Evolutionary conservation across 2,888 invertebrate species (phyloP).

Genomic region (Spilosoma lubricipeda): DNA sequence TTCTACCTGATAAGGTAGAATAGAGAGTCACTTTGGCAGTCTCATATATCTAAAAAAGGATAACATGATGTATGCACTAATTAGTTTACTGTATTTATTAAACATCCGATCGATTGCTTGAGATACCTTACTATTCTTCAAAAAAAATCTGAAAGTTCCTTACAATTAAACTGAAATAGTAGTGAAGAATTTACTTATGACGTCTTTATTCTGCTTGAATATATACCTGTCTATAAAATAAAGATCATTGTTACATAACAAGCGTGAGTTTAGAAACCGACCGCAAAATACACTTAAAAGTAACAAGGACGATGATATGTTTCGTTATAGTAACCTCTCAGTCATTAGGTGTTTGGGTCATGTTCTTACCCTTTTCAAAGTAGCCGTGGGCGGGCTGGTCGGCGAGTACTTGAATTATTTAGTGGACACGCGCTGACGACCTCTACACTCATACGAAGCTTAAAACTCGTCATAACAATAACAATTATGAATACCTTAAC

Average conservation of each 20-base stretch:
- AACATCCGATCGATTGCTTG: too few species aligned
- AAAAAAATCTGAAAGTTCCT: too few species aligned
- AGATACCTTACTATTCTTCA: too few species aligned
- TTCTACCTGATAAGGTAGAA: too few species aligned
- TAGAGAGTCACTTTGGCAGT: too few species aligned
- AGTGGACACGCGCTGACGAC: slow-evolving; percentile 59
- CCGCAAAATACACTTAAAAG: neutral
- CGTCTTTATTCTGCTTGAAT: neutral
- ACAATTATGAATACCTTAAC: slow-evolving; percentile 49
- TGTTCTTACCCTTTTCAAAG: slow-evolving; percentile 72
- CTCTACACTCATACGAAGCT: slow-evolving; percentile 58
- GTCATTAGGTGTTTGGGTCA: slow-evolving; percentile 62
- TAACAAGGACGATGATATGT: slow-evolving; percentile 44
- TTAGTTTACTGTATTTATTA: too few species aligned
- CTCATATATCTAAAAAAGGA: too few species aligned
- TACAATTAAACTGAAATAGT: too few species aligned
- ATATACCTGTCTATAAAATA: neutral
- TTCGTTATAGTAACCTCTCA: slow-evolving; percentile 45
- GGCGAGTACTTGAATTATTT: slow-evolving; percentile 74
- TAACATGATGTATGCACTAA: too few species aligned
- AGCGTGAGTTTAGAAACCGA: neutral
- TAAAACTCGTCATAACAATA: slow-evolving; percentile 55
- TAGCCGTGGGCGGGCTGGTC: slow-evolving; percentile 65
- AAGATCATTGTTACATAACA: neutral
- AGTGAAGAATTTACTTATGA: neutral